Evolutionary conservation across 1,140 invertebrate species (phyloP).

Genomic region (Lepidostoma basale): DNA sequence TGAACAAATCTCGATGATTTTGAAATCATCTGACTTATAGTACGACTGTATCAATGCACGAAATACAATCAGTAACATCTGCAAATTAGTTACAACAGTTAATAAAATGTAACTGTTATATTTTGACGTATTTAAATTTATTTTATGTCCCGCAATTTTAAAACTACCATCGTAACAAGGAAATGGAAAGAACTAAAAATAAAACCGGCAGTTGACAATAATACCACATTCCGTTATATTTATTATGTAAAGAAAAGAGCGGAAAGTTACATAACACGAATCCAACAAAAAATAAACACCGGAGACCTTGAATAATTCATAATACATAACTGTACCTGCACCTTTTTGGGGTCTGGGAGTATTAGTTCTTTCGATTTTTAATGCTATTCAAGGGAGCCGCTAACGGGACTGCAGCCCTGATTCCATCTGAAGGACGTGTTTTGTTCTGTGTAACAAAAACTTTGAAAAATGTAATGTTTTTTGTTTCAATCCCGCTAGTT

Average conservation of each 20-base stretch:
- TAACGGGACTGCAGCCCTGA: slow-evolving; percentile 9
- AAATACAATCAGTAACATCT: no score
- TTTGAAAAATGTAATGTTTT: no score
- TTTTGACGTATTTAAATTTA: no score
- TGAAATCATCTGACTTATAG: no score
- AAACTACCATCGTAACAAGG: neutral
- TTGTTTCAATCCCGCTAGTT: no score
- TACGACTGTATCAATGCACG: no score
- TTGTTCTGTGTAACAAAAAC: no score
- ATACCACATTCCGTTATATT: neutral
- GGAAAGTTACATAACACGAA: neutral
- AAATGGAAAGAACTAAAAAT: neutral
- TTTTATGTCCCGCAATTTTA: no score
- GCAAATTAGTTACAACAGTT: no score
- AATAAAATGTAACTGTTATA: no score
- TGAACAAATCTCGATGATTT: no score
- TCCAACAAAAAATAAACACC: neutral
- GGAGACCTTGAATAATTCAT: neutral
- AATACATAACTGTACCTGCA: slow-evolving; percentile 5
- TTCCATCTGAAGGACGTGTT: neutral
- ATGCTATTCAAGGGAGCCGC: neutral
- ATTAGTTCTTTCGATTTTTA: neutral
- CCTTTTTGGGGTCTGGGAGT: slow-evolving; percentile 8
- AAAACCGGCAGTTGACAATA: no score
- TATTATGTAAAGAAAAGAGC: neutral